phyloP scores from a whole-genome alignment of 2,888 invertebrate genomes.

The Troilus luridus region DNA sequence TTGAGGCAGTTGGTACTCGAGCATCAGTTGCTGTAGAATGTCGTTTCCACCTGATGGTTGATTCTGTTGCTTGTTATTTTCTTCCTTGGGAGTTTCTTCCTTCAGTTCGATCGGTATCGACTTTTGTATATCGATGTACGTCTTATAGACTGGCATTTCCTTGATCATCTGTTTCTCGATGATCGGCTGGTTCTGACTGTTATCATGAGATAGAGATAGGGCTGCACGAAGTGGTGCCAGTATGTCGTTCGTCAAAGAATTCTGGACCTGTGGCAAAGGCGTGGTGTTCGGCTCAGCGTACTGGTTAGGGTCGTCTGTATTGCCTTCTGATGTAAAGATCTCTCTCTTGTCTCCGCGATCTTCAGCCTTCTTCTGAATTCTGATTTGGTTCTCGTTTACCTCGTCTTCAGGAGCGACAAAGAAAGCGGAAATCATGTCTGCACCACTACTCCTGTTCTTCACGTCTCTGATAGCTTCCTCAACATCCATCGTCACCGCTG shows the following conservation, averaged over 20 bases:
- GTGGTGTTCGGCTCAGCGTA: neutral
- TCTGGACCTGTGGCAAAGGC: neutral
- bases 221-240: conserved; percentile 65
- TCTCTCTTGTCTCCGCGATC: conserved; percentile 61
- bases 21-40: conserved; percentile 13
- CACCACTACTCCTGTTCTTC: conserved; percentile 58
- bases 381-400: conserved; percentile 61
- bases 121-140: conserved; percentile 67
- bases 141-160: conserved; percentile 68
- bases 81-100: conserved; percentile 57
- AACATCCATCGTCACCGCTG: conserved; percentile 62
- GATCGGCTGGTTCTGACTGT: conserved; percentile 54
- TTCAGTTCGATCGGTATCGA: conserved; percentile 65
- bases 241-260: conserved; percentile 62
- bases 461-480: conserved; percentile 55
- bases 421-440: conserved; percentile 65
- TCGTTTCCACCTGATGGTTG: neutral
- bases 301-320: neutral
- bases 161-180: conserved; percentile 64
- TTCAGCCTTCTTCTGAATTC: conserved; percentile 52
- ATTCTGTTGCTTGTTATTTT: neutral
- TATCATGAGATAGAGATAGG: conserved; percentile 64
- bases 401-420: conserved; percentile 65
- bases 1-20: conserved; percentile 61
- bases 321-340: conserved; percentile 57